Evolutionary conservation across 2,113 vertebrate species (phyloP), one percentile per base, ranked within the genome.

Genomic region (Microtus oregoni): DNA sequence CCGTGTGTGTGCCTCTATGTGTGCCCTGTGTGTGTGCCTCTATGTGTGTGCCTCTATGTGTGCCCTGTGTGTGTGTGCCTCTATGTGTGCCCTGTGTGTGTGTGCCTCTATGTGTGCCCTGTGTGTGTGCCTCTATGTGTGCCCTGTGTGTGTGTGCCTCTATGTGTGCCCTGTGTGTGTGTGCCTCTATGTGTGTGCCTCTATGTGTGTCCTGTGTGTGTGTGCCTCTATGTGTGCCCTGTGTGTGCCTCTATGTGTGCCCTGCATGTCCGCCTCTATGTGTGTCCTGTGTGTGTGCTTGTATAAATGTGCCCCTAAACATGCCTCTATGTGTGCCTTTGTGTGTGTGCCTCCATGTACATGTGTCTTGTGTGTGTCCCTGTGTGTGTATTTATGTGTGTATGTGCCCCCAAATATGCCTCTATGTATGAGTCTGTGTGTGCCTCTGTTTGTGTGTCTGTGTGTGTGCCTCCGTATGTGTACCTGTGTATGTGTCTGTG

Each of bases 31-130:
- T 50, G 47, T 58, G 50, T 41, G 41, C 41, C 41, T 41, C 41
- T 41, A 41, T 41, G 41, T 41, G 41, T 41, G 41, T n/a, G n/a
- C 52, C 4, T 17, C 52, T 55, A 17, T 55, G 15, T 55, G 52
- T 55, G 50, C 50, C 12, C 52, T 55, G 15, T 81, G 79, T 44
- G 41, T 44, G 52, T 55, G 47, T 8, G 38, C 14, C 52, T 55
- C 14, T 1, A 20, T 58, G 26, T 38, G 44, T 55, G 52, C 4
- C 0, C 22, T 58, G 4, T 0, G 0, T 7, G 0, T 58, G 55
- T 58, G 55, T 55, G 15, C 15, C 52, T 55, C 52, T 81, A 55
- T 55, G 30, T 79, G 52, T 52, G 28, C 24, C 19, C 13, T 41
- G 13, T 50, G 35, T 76, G 22, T 44, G 22, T 76, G 41, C 4